Percentiles rank a stretch among this genome's conserved stretches.
Evolutionary conservation across 2,113 vertebrate species (phyloP).

Genomic region (Toxostoma redivivum): DNA sequence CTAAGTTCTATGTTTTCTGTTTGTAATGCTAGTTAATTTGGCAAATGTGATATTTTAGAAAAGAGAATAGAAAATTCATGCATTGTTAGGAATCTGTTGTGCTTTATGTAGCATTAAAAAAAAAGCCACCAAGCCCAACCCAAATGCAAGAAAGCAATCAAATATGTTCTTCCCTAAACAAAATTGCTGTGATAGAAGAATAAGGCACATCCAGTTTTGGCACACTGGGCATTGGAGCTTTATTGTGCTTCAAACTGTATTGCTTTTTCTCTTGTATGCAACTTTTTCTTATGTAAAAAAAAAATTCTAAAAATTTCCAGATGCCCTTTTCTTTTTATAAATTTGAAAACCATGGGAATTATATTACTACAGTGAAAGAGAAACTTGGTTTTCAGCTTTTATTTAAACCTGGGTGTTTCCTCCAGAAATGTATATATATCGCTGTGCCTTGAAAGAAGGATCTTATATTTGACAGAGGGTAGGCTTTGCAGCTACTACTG

Average conservation of each 20-base stretch:
- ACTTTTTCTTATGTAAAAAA: neutral
- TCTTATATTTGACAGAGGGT: neutral
- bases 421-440: neutral
- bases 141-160: neutral
- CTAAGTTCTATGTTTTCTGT: neutral
- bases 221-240: neutral
- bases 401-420: neutral
- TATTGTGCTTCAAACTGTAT: neutral
- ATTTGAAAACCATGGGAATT: neutral
- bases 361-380: neutral
- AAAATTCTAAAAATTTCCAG: neutral
- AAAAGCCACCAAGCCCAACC: neutral
- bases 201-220: neutral
- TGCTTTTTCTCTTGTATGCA: neutral
- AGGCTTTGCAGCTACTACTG: neutral
- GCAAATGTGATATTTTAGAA: neutral
- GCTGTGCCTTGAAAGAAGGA: neutral
- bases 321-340: neutral
- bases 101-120: neutral
- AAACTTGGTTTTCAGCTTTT: neutral
- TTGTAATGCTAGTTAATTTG: neutral
- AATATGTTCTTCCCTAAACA: neutral
- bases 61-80: neutral
- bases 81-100: neutral
- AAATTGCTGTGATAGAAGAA: neutral